Base-by-base conservation (phyloP, 1,140 invertebrate genomes). In the Danaus plexippus region DNA sequence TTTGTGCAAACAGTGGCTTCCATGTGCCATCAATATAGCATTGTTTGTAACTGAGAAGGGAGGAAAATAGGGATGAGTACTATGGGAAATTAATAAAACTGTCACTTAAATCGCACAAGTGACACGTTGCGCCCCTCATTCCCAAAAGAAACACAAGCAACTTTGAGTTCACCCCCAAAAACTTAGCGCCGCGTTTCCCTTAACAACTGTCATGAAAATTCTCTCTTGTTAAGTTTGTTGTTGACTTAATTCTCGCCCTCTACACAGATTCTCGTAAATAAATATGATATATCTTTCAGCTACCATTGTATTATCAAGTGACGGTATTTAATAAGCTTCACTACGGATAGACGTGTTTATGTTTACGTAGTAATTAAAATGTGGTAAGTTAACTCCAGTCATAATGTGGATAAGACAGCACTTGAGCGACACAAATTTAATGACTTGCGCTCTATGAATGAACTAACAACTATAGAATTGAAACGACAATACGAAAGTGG, bases 31-130 rank as follows among this genome's bases (percentile, higher is more conserved):
- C 74, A 70, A 59, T 72, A 75, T 67, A 71, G 62, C 59, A 63
- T 57, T 57, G 68, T 80, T 72, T 66, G 64, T 72, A 73, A 73
- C 73, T 63, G 71, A 75, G 71, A 72, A 69, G 82, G 82, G 82
- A 81, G 80, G 75, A 80, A 77, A 77, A 77, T 75, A 64, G 76
- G 80, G 76, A 80, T 80, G 76, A 81, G 77, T 76, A 85, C 87
- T 88, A 89, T 88, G 88, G 87, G 87, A 90, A 92, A 91, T 91
- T 91, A 92, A 92, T 91, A 92, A 92, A 91, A 90, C 89, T 90
- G 90, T 91, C 90, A 91, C 89, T 91, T 91, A 89, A 89, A 88
- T 85, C 80, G 83, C 85, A 78, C 66, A 77, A 83, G 80, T 80
- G 80, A 86, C 78, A 76, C 70, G 67, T 65, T 71, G 61, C 64